These are phyloP conservation scores for Amaurobius ferox DNA, from an alignment of 2,888 invertebrate species.

Conservation along the genomic window DNA sequence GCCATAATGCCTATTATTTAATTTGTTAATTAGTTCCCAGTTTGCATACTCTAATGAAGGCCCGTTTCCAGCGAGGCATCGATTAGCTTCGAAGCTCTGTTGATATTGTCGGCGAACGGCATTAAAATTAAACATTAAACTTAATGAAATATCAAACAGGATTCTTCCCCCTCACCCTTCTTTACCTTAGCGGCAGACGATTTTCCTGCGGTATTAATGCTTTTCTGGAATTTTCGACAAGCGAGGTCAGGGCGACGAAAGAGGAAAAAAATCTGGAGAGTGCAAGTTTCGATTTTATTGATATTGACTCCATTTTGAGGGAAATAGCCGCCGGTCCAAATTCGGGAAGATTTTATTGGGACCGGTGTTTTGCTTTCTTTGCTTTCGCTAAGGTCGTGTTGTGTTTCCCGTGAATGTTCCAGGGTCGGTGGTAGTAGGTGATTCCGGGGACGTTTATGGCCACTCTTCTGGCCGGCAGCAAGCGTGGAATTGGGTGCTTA, in stretches of 20 bases:
- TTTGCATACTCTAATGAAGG: conserved; percentile 69
- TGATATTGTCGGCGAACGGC: conserved; percentile 60
- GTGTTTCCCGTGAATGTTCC: not conserved
- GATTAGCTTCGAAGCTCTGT: conserved; percentile 63
- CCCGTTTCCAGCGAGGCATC: conserved; percentile 30
- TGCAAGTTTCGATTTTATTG: conserved; percentile 67
- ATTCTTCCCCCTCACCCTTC: not conserved
- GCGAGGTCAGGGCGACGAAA: not conserved
- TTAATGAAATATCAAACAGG: conserved; percentile 72
- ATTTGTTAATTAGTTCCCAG: conserved; percentile 70
- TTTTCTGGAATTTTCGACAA: not conserved
- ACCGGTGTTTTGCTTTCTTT: not conserved
- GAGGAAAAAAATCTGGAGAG: not conserved
- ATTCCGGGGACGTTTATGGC: not conserved
- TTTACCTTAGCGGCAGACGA: conserved; percentile 8
- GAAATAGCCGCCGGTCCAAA: conserved; percentile 15
- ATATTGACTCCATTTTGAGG: conserved; percentile 34
- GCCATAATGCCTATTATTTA: conserved; percentile 72
- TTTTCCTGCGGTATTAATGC: not conserved
- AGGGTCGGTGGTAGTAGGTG: not conserved
- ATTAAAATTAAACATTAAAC: conserved; percentile 72
- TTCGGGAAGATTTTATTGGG: conserved; percentile 3
- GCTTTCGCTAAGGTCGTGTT: not conserved
- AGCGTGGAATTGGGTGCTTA: not conserved
- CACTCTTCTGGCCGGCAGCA: too few species aligned